Evolutionary conservation across 2,113 vertebrate species (phyloP).

Genomic region (Poicephalus meyeri): DNA sequence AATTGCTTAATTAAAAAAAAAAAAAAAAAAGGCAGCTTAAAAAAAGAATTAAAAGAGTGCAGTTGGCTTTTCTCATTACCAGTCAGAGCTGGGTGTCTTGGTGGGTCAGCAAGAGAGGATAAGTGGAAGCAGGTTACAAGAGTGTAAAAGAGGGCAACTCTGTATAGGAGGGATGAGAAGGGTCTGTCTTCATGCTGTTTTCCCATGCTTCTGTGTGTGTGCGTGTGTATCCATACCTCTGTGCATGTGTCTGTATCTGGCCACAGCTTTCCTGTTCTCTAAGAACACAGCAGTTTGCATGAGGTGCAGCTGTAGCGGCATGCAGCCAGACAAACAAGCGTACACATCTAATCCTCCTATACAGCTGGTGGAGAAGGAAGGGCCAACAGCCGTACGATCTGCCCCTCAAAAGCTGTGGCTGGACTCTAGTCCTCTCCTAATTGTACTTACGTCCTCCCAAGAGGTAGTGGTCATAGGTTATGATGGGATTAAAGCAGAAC

Average conservation of each 20-base stretch:
- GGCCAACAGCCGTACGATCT: not conserved
- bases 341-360: not conserved
- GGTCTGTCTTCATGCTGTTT: not conserved
- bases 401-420: accelerated
- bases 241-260: not conserved
- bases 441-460: not conserved
- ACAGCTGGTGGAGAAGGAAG: not conserved
- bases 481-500: not conserved
- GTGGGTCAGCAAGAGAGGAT: not conserved
- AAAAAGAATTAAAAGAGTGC: not conserved
- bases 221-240: not conserved
- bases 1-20: not conserved
- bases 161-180: accelerated
- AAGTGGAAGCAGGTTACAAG: not conserved
- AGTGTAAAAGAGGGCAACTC: accelerated
- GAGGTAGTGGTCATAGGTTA: accelerated
- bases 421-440: not conserved
- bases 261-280: not conserved
- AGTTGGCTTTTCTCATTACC: not conserved
- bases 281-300: accelerated
- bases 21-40: not conserved
- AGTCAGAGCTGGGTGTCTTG: accelerated
- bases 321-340: no score
- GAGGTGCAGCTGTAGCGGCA: not conserved
- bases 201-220: no score